phyloP scores from a whole-genome alignment of 1,140 invertebrate species.

The Diorhabda elongata region DNA sequence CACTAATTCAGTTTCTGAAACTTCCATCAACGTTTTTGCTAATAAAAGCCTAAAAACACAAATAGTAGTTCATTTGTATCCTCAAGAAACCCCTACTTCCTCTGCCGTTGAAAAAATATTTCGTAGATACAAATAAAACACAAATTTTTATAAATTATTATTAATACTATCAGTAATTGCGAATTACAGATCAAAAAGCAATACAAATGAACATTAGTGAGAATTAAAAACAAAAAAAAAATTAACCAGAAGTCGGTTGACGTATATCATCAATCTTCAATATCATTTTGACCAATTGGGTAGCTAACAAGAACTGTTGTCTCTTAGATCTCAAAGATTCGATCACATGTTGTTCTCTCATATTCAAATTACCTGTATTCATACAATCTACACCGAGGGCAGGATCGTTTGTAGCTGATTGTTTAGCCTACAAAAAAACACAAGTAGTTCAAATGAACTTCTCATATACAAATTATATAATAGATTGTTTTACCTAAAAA shows the following conservation, averaged over 20 bases:
- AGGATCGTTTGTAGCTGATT: conserved; percentile 81
- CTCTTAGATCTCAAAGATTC: conserved; percentile 97
- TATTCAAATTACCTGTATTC: conserved; percentile 82
- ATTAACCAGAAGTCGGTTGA: conserved; percentile 51
- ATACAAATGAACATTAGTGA: background rate
- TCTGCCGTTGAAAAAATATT: too few relatives aligned
- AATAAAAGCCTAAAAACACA: too few relatives aligned
- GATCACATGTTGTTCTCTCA: conserved; percentile 94
- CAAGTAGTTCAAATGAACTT: background rate
- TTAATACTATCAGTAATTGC: conserved; percentile 1
- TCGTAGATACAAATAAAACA: background rate
- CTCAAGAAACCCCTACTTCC: too few relatives aligned
- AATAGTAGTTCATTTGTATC: too few relatives aligned
- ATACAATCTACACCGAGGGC: conserved; percentile 95
- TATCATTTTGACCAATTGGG: conserved; percentile 98
- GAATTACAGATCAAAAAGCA: background rate
- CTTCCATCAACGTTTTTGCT: too few relatives aligned
- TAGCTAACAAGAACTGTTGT: conserved; percentile 94
- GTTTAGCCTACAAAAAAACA: conserved; percentile 49
- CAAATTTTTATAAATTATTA: background rate
- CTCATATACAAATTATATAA: background rate
- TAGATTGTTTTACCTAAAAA: too few relatives aligned
- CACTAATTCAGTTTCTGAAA: too few relatives aligned
- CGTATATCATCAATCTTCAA: conserved; percentile 99
- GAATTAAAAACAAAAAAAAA: background rate